These are phyloP conservation scores for Fukomys damarensis DNA, from an alignment of 2,113 vertebrate species.

Conservation along the genomic window DNA sequence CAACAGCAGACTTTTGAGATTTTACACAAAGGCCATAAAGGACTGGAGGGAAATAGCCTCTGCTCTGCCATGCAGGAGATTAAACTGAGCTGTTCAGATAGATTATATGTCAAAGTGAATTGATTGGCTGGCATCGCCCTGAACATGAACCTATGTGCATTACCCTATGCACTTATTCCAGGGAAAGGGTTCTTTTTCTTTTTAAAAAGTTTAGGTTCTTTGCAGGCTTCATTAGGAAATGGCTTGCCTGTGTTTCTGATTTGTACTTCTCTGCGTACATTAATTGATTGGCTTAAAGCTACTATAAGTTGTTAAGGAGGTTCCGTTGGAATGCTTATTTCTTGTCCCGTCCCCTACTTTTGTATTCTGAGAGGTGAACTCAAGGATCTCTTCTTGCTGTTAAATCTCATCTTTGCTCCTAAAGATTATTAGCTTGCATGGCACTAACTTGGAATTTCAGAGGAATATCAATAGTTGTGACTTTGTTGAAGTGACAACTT, in stretches of 20 bases:
- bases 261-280: slow-evolving; percentile 29
- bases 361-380: slow-evolving; percentile 24
- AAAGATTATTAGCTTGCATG: slow-evolving; percentile 58
- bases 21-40: slow-evolving; percentile 34
- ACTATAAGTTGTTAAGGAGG: not conserved
- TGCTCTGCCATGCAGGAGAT: slow-evolving; percentile 49
- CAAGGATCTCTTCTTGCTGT: not conserved
- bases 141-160: not conserved
- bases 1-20: slow-evolving; percentile 37
- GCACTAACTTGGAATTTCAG: slow-evolving; percentile 53
- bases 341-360: not conserved
- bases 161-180: slow-evolving; percentile 5
- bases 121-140: slow-evolving; percentile 45
- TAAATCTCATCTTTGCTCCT: slow-evolving; percentile 27
- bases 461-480: slow-evolving; percentile 30
- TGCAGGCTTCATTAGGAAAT: slow-evolving; percentile 45
- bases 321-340: slow-evolving; percentile 41
- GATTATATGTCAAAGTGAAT: slow-evolving; percentile 66
- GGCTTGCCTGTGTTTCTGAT: slow-evolving; percentile 12
- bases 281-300: slow-evolving; percentile 28
- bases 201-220: not conserved
- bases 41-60: not conserved
- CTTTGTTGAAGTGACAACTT: slow-evolving; percentile 49
- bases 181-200: slow-evolving; percentile 8
- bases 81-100: slow-evolving; percentile 59